phyloP scores from a whole-genome alignment of 2,888 invertebrate genomes.

The Sarcophaga carnaria region DNA sequence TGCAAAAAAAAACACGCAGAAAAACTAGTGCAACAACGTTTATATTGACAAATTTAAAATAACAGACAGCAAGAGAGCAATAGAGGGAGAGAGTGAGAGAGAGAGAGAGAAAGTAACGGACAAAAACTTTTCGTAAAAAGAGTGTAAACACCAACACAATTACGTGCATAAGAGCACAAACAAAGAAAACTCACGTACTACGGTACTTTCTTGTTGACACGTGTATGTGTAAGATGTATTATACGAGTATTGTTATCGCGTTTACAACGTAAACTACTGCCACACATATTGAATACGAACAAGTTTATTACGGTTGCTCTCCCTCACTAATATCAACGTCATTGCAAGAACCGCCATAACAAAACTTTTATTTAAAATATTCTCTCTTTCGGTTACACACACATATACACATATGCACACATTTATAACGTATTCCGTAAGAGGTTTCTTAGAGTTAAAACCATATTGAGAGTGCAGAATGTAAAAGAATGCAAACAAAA shows the following conservation, averaged over 20 bases:
- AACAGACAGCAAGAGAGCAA: too few species aligned
- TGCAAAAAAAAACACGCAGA: too few species aligned
- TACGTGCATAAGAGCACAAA: constrained; percentile 14
- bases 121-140: constrained; percentile 11
- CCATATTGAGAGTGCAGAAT: background rate
- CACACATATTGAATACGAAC: constrained; percentile 34
- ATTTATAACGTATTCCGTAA: background rate
- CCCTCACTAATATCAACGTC: background rate
- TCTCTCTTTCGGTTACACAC: background rate
- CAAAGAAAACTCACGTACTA: constrained; percentile 18
- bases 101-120: constrained; percentile 6
- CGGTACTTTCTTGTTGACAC: background rate
- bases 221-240: background rate
- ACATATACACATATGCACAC: background rate
- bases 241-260: background rate
- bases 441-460: background rate
- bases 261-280: background rate
- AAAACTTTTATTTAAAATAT: constrained; percentile 33
- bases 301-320: constrained; percentile 39
- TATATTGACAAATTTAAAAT: too few species aligned
- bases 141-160: constrained; percentile 16
- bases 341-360: background rate
- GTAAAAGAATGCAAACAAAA: background rate
- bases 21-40: too few species aligned
- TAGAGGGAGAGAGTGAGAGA: too few species aligned